Percentiles rank a stretch among this genome's conserved stretches.
These are phyloP conservation scores for Oreochromis mossambicus DNA, from an alignment of 2,797 vertebrate species.

Conservation along the genomic window DNA sequence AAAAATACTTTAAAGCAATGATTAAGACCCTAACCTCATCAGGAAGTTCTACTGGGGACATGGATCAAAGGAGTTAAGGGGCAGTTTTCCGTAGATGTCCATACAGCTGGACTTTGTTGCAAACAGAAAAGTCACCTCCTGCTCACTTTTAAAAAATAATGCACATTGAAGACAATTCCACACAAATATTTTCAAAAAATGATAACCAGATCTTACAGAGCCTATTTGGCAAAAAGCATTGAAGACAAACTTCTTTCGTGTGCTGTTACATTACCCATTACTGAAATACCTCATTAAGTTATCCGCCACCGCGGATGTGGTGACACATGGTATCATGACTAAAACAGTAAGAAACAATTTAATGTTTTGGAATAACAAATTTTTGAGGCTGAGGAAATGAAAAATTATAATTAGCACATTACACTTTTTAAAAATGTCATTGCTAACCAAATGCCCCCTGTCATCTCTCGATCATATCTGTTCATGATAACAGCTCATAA, in stretches of 20 bases:
- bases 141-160: not conserved
- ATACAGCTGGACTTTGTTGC: not conserved
- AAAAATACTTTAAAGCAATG: not conserved
- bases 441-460: not conserved
- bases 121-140: not conserved
- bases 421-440: not conserved
- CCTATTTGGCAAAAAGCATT: not conserved
- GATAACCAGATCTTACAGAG: not conserved
- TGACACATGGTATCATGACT: not conserved
- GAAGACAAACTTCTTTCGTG: not conserved
- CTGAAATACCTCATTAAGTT: not conserved
- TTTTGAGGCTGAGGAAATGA: not conserved
- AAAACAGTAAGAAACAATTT: not conserved
- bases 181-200: not conserved
- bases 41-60: not conserved
- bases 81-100: not conserved
- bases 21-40: not conserved
- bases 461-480: not conserved
- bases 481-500: not conserved
- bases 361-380: not conserved
- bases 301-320: not conserved
- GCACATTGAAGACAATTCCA: not conserved
- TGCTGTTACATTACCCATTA: not conserved
- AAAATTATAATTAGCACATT: not conserved
- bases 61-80: not conserved